Evolutionary conservation across 2,113 vertebrate species (phyloP), one percentile per base, ranked within the genome.

Genomic region (Dryoscopus gambensis): DNA sequence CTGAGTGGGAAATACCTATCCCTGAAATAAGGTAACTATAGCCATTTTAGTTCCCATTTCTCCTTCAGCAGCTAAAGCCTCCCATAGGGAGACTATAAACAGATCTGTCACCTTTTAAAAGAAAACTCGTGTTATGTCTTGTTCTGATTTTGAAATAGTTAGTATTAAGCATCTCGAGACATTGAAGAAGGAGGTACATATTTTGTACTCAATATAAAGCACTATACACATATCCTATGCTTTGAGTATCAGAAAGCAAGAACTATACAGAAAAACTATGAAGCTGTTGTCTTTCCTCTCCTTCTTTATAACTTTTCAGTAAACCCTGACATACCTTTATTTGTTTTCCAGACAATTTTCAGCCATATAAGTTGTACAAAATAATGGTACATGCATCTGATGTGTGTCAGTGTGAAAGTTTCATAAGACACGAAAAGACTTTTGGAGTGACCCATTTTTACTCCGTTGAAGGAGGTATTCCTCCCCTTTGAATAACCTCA

Each of bases 401-500:
- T 64, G 52, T 70, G 46, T 97, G 97, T 97, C 94, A 93, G 95
- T 98, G 92, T 98, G 84, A 97, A 97, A 70, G 31, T 4, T 62
- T 98, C 75, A 95, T 95, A 94, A 62, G 96, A 94, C 97, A 97
- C 9, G 98, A 98, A 89, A 79, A 39, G 79, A 98, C 98, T 47
- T 97, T 97, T 42, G 98, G 97, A 93, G 95, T 94, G 15, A 93
- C 97, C 14, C 97, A 97, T 44, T 97, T 97, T 81, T 98, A 98
- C 50, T 89, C 94, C 71, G 33, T 56, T 31, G 98, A 98, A 98
- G 98, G 98, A 98, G 81, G 98, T 98, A 96, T 97, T 98, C 89
- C 57, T 92, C 9, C 28, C 80, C 28, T 65, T 81, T 67, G 33
- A 84, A 37, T 64, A 49, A 35, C 39, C 40, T 60, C 23, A 74